Evolutionary conservation across 2,113 vertebrate species (phyloP).

Genomic region (Triplophysa tibetana): DNA sequence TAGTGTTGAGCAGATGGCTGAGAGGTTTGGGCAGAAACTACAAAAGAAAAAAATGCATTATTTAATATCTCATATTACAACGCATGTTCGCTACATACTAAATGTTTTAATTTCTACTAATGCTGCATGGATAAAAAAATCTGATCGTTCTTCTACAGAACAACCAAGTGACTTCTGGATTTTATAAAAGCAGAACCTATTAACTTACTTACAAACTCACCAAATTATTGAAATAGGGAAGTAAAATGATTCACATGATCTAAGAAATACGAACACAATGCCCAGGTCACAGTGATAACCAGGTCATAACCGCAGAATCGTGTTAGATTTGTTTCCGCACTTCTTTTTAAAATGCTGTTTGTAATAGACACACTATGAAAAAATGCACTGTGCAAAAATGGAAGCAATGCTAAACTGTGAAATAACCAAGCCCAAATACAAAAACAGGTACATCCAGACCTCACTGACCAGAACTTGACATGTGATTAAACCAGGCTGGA

Average conservation of each 20-base stretch:
- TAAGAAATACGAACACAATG: neutral
- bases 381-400: neutral
- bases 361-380: neutral
- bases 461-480: neutral
- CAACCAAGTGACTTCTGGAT: neutral
- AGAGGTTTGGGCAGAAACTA: constrained; percentile 96
- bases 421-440: neutral
- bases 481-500: neutral
- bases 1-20: constrained; percentile 85
- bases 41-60: constrained; percentile 35
- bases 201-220: neutral
- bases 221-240: neutral
- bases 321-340: neutral
- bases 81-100: neutral
- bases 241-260: neutral
- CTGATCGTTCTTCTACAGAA: too few species aligned
- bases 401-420: neutral
- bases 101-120: constrained; percentile 5
- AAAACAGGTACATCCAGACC: too few species aligned
- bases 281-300: neutral
- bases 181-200: neutral
- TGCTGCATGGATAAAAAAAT: neutral
- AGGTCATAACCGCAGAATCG: neutral
- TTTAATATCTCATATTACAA: neutral
- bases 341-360: neutral